phyloP scores from a whole-genome alignment of 2,113 vertebrate species.

The Laterallus jamaicensis region DNA sequence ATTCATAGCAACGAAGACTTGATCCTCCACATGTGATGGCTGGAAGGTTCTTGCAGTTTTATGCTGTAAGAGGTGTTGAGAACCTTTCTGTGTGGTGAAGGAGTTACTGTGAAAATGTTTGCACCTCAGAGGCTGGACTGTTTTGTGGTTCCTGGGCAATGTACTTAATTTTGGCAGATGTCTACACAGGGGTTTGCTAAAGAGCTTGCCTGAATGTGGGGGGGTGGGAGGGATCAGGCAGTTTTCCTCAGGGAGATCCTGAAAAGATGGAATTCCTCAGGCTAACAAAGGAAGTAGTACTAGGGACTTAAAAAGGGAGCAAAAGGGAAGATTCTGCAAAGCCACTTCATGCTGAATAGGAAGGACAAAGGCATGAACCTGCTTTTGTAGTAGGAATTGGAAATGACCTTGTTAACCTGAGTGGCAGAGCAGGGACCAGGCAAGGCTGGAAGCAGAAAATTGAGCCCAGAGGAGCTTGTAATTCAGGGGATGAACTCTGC shows the following conservation, averaged over 20 bases:
- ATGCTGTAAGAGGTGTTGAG: neutral
- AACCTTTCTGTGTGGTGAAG: neutral
- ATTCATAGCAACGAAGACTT: neutral
- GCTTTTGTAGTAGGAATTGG: slow-evolving; percentile 15
- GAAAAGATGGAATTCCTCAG: neutral
- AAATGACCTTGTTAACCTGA: slow-evolving; percentile 23
- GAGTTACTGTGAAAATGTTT: neutral
- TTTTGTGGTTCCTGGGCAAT: neutral
- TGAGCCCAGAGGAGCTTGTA: neutral
- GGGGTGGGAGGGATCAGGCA: neutral
- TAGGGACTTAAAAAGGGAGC: neutral
- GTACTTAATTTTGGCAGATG: neutral
- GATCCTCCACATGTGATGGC: neutral
- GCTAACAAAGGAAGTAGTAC: neutral
- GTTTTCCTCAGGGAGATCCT: neutral
- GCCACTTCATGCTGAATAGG: neutral
- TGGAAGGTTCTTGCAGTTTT: neutral
- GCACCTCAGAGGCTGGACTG: neutral
- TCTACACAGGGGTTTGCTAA: neutral
- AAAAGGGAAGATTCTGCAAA: slow-evolving; percentile 8
- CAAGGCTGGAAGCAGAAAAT: neutral
- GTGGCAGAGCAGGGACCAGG: neutral
- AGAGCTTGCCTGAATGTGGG: neutral
- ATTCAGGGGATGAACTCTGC: neutral
- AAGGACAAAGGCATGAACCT: slow-evolving; percentile 3